A percentile compares a stretch with the other conserved stretches of the same genome.
phyloP scores from a whole-genome alignment of 2,797 vertebrate species.

The Silurus aristotelis region DNA sequence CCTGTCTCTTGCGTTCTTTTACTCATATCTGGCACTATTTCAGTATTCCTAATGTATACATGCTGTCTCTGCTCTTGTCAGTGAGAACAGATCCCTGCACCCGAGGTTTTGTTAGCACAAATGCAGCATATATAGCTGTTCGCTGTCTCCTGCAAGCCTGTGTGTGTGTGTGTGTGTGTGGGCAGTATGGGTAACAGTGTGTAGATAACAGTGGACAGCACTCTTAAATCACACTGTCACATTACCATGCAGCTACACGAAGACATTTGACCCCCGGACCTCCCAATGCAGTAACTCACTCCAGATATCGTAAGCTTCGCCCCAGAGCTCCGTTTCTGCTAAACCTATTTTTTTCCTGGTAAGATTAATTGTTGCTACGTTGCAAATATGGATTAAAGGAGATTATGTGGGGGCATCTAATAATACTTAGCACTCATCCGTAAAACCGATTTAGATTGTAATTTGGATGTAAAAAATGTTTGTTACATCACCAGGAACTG shows the following conservation, averaged over 20 bases:
- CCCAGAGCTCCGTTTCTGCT: neutral
- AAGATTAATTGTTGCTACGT: neutral
- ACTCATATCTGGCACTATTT: neutral
- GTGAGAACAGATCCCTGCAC: neutral
- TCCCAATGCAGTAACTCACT: constrained; percentile 27
- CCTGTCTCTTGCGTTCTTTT: constrained; percentile 1
- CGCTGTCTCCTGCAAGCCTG: constrained; percentile 19
- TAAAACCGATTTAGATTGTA: neutral
- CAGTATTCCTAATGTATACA: constrained; percentile 14
- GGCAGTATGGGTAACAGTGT: constrained; percentile 49
- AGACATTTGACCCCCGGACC: constrained; percentile 57
- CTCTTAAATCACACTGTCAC: constrained; percentile 73
- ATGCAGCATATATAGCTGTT: constrained; percentile 33
- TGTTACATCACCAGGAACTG: neutral
- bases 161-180: constrained; percentile 42
- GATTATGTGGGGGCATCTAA: neutral
- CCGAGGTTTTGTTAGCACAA: constrained; percentile 29
- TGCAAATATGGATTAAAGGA: neutral
- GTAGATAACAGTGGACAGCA: constrained; percentile 67
- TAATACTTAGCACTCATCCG: neutral
- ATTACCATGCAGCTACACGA: constrained; percentile 63
- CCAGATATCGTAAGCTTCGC: neutral
- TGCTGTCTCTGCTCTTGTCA: neutral
- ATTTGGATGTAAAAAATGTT: neutral
- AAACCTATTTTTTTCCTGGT: neutral